Base-by-base conservation (phyloP, 2,797 vertebrate genomes). In the Enteromius trimaculatus region DNA sequence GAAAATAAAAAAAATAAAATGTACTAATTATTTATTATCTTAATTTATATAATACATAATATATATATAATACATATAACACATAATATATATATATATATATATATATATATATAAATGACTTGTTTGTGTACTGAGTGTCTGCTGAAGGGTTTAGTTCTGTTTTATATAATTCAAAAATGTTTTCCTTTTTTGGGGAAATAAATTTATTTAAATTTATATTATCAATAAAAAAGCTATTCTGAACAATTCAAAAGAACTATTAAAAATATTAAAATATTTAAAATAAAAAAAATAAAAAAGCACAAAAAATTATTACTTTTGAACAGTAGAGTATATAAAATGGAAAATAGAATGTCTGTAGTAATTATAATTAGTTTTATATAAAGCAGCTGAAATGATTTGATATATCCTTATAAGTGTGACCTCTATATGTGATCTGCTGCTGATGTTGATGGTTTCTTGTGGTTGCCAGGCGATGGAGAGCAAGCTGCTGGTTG, bases 401-500 rank as follows among this genome's bases (percentile, higher is more conserved):
- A n/a, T 55, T 6, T 65, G 42, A 3, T 11, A 6, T 55, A 4
- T 37, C 2, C 19, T 60, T n/a, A 44, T 49, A 6, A 31, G 58
- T 75, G 62, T 83, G 49, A 23, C 34, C 47, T 85, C 64, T 82
- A 49, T 76, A 65, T 72, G 53, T 62, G 21, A 64, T 47, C 6
- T 31, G n/a, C 17, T 86, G 69, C 74, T 81, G 58, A 55, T 60
- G 64, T 37, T 76, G 49, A 70, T 5, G 14, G 19, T 37, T 9
- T 3, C 82, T 68, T 74, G 21, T 47, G 42, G 23, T 60, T 82
- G 37, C 34, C 88, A 97, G 97, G 97, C 96, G 0, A 97, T 97
- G 96, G 97, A 98, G 92, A 98, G 97, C 94, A 98, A 98, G 85
- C 93, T 98, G 87, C 95, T 98, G 74, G 96, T 98, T 0, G 97